phyloP scores from a whole-genome alignment of 2,797 vertebrate species.

The Amblyopsis hoosieri region DNA sequence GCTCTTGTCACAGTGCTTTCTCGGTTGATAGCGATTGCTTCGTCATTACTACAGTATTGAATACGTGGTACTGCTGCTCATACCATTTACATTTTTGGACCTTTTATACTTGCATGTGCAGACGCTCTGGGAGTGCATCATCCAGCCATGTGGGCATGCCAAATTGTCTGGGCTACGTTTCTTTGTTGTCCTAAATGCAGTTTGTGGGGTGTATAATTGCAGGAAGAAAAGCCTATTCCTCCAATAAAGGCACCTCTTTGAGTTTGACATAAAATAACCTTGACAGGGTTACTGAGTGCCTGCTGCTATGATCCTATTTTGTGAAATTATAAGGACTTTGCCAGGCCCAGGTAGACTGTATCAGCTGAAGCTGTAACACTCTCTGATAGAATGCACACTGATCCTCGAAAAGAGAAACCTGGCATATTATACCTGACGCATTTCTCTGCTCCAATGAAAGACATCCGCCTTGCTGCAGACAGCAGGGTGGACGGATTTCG shows the following conservation, averaged over 20 bases:
- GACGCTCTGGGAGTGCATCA: slow-evolving; percentile 24
- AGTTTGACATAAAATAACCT: slow-evolving; percentile 61
- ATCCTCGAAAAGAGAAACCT: slow-evolving; percentile 47
- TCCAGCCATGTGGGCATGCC: slow-evolving; percentile 39
- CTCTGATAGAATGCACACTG: slow-evolving; percentile 56
- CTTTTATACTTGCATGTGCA: no score
- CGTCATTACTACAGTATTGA: no score
- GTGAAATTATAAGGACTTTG: slow-evolving; percentile 68
- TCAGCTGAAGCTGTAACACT: slow-evolving; percentile 32
- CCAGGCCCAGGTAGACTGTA: slow-evolving; percentile 54
- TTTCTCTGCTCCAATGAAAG: slow-evolving; percentile 64
- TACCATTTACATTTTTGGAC: no score
- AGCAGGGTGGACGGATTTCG: no score
- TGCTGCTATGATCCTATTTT: slow-evolving; percentile 68
- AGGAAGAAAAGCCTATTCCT: slow-evolving; percentile 71
- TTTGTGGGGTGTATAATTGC: slow-evolving; percentile 60
- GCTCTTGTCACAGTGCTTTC: no score
- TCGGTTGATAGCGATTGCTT: no score
- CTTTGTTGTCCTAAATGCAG: slow-evolving; percentile 62
- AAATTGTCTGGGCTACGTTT: slow-evolving; percentile 55
- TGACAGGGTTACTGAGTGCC: slow-evolving; percentile 55
- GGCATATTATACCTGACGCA: slow-evolving; percentile 53
- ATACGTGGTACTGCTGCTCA: no score
- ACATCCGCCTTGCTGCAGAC: slow-evolving; percentile 56
- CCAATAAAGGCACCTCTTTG: slow-evolving; percentile 59